These are phyloP conservation scores for Philopotamus ludificatus DNA, from an alignment of 1,140 invertebrate genomes.

Conservation along the genomic window DNA sequence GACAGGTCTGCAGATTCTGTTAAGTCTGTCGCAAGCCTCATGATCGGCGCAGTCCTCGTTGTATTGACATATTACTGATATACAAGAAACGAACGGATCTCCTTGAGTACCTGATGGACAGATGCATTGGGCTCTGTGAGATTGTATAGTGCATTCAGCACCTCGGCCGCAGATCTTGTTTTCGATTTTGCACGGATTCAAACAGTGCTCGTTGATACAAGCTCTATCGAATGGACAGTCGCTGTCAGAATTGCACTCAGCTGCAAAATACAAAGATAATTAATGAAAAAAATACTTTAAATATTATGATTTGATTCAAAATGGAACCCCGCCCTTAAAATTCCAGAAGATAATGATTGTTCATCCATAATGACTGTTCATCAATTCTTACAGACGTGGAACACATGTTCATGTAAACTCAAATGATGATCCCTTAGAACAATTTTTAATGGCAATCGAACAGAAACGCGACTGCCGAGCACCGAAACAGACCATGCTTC, in stretches of 20 bases:
- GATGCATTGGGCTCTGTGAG: slow-evolving; percentile 75
- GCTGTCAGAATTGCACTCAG: slow-evolving; percentile 76
- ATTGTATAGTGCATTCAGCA: slow-evolving; percentile 72
- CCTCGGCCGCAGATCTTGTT: slow-evolving; percentile 71
- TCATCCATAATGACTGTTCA: no score
- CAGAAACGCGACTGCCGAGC: no score
- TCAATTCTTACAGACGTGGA: no score
- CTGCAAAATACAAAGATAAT: slow-evolving; percentile 51
- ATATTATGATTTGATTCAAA: neutral
- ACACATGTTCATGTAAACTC: no score
- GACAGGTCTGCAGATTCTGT: slow-evolving; percentile 78
- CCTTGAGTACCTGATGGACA: slow-evolving; percentile 85
- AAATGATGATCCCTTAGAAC: no score
- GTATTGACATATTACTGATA: slow-evolving; percentile 79
- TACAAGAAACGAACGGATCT: slow-evolving; percentile 75
- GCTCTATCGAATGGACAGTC: slow-evolving; percentile 86
- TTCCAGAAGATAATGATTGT: no score
- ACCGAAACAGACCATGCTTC: no score
- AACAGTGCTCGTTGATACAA: slow-evolving; percentile 75
- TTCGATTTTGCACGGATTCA: slow-evolving; percentile 70
- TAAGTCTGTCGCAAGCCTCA: slow-evolving; percentile 81
- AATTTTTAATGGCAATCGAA: no score
- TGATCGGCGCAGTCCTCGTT: slow-evolving; percentile 87
- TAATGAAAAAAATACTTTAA: slow-evolving; percentile 4
- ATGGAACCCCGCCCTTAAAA: no score